Evolutionary conservation across 2,888 invertebrate genomes (phyloP), one percentile per base, ranked within the genome.

Genomic region (Chydorus sphaericus): DNA sequence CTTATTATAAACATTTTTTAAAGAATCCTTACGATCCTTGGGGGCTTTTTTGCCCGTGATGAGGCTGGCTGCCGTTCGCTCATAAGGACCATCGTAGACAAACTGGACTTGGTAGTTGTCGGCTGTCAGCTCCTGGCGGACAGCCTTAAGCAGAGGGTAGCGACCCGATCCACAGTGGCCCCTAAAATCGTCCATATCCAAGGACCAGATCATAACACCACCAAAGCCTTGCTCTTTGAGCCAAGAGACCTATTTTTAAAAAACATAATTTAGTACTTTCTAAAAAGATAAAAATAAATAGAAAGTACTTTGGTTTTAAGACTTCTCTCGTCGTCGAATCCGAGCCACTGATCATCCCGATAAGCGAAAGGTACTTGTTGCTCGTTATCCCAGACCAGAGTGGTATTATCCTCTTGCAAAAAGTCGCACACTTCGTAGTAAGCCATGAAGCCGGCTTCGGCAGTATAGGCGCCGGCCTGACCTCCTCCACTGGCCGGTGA

Each of bases 291-390:
- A 29, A 1, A 39, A 29, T 37, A 11, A 11, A 33, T n/a, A 26
- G 14, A 5, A 16, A 30, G 10, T 44, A 44, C 44, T 81, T 92
- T 93, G 33, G 88, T 89, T 65, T 87, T 85, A 20, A 92, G 77
- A 63, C 89, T 89, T 62, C 92, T 78, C 65, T 91, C 91, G 65
- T 93, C 92, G 66, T 93, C 92, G 63, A 92, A 93, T 58, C 92
- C 92, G 29, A 92, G 88, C 92, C 92, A 92, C 63, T 92, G 91
- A 69, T 90, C 84, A 5, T 79, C 83, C 61, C 82, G 79, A 70
- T 92, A 92, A 0, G 92, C 91, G 68, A 94, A 94, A 8, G 94
- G 94, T 55, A 90, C 92, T 76, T 91, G 89, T 66, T 92, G 92
- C 63, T 92, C 92, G 61, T 90, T 91, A 67, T 92, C 92, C 92